Evolutionary conservation across 2,113 vertebrate genomes (phyloP), one percentile per base, ranked within the genome.

Genomic region (Catharus bicknelli): DNA sequence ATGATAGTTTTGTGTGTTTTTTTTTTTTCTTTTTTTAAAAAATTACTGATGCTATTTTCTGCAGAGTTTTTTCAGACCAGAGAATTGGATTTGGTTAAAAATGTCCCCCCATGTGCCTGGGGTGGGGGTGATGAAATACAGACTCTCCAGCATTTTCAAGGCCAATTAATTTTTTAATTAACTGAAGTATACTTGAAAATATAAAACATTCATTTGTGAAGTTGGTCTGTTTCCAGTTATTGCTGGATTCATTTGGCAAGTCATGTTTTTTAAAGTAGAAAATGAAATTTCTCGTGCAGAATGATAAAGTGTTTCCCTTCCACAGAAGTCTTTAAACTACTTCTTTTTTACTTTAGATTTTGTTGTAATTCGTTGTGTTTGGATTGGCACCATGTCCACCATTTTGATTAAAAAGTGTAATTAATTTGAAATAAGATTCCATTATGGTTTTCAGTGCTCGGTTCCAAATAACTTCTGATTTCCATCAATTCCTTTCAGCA

Each of bases 151-250:
- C 48, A 70, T 94, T 97, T 97, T 96, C 75, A 95, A 93, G 92
- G 90, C 67, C 47, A 96, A 96, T 97, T 97, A 95, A 86, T 93
- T 70, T 95, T 97, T 96, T 97, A 97, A 96, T 97, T 97, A 96
- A 94, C 85, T 91, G 55, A 95, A 94, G 93, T 69, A 55, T 54
- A 90, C 88, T 96, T 95, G 95, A 93, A 94, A 95, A 93, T 94
- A 57, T 54, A 91, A 96, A 95, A 73, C 69, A 90, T 94, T 88
- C 38, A 83, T 94, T 97, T 97, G 90, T 86, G 58, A 85, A 95
- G 92, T 50, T 86, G 58, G 57, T 92, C 51, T 80, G 30, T 93
- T 96, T 93, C 87, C 79, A 91, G 55, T 90, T 90, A 91, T 77
- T 77, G 64, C 70, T 96, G 79, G 69, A 62, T 53, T 78, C 77